Evolutionary conservation across 2,113 vertebrate species (phyloP), one percentile per base, ranked within the genome.

Genomic region (Heterocephalus glaber): DNA sequence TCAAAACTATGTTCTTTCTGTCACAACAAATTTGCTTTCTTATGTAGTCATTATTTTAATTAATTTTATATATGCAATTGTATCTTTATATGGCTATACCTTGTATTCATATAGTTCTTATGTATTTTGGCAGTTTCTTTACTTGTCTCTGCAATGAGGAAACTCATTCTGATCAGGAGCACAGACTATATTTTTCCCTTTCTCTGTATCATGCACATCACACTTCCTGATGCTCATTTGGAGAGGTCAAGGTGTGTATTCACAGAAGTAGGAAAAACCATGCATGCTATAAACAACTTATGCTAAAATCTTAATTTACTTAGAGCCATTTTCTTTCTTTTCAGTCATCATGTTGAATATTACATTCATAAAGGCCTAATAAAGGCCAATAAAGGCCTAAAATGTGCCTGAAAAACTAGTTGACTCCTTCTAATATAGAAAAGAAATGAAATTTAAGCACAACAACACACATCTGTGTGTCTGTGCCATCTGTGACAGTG

Each of bases 391-490:
- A 79, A 77, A 82, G 56, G 6, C 24, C 30, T 79, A 79, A 70
- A 89, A 74, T 63, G 24, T 52, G 22, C 17, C 14, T 2, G 1
- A 87, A 92, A 68, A 82, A 41, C 30, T 72, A 85, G 14, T 12
- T 63, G 35, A 30, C 33, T 86, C 14, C 22, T 90, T 16, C 14
- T 90, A 24, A 77, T 61, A 60, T 28, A 76, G 80, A 66, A 95
- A 94, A 86, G 22, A 87, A 85, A 70, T 76, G 47, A 94, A 90
- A 90, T 81, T 52, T 80, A 92, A 94, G 80, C 14, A 72, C 22
- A 47, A 9, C 35, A 63, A 33, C 63, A 85, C 11, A 72, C 38
- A 63, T 33, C 54, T 58, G n/a, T 8, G 56, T 16, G 76, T 30
- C 76, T 35, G 30, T 79, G 47, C 30, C 77, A 60, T 58, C 26